Evolutionary conservation across 2,113 vertebrate genomes (phyloP).

Genomic region (Centropus bengalensis): DNA sequence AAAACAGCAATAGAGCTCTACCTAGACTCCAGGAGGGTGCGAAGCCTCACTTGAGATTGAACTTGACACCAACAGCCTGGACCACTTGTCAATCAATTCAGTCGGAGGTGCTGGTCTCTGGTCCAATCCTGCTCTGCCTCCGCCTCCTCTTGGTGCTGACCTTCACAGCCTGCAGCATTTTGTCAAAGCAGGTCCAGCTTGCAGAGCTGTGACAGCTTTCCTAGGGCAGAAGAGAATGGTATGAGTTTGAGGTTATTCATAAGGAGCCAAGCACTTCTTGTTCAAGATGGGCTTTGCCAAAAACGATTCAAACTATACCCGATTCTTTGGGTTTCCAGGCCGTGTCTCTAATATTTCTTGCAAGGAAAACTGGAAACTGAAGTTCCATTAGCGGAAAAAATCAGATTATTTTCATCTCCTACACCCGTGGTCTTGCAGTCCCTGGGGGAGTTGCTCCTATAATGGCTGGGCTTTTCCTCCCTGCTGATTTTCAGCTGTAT

Average conservation of each 20-base stretch:
- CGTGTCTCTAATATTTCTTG: not conserved
- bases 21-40: not conserved
- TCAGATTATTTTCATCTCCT: not conserved
- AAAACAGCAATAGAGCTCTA: not conserved
- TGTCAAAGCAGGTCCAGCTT: accelerated
- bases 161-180: not conserved
- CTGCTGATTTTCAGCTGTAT: not conserved
- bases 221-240: not conserved
- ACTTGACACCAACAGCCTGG: not conserved
- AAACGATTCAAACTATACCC: not conserved
- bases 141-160: not conserved
- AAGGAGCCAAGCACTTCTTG: not conserved
- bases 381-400: not conserved
- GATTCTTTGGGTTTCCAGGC: not conserved
- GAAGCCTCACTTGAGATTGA: not conserved
- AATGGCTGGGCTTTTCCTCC: not conserved
- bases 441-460: not conserved
- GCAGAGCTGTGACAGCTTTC: not conserved
- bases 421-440: accelerated
- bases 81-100: not conserved
- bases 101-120: not conserved
- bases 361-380: not conserved
- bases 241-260: not conserved
- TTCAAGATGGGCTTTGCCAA: not conserved
- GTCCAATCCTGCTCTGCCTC: not conserved